These are phyloP conservation scores for Melitaea athalia DNA, from an alignment of 2,888 invertebrate species.

Conservation along the genomic window DNA sequence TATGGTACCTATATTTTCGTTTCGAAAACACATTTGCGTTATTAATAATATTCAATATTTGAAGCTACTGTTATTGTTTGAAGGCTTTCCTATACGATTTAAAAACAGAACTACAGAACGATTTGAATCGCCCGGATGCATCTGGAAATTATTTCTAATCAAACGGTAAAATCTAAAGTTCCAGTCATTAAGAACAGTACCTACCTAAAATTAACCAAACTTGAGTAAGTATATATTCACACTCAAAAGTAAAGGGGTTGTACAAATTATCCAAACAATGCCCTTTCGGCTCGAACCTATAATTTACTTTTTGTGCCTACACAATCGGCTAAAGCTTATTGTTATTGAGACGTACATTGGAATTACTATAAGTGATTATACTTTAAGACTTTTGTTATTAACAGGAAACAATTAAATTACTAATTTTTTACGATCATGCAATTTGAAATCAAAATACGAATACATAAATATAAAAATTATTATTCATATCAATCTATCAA, in stretches of 20 bases:
- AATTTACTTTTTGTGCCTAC: constrained; percentile 66
- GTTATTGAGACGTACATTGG: constrained; percentile 25
- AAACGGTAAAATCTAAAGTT: constrained; percentile 36
- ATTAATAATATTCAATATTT: not conserved
- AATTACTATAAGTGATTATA: constrained; percentile 19
- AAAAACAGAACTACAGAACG: constrained; percentile 15
- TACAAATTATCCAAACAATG: constrained; percentile 69
- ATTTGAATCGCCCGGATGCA: constrained; percentile 17
- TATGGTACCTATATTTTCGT: not conserved
- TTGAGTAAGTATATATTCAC: constrained; percentile 30
- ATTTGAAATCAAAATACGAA: not conserved
- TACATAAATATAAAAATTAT: not conserved
- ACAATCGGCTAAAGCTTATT: constrained; percentile 45
- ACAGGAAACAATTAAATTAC: constrained; percentile 3
- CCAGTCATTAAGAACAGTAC: constrained; percentile 33
- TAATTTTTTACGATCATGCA: not conserved
- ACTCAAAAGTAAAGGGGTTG: constrained; percentile 57
- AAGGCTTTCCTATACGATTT: not conserved
- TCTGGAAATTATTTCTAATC: constrained; percentile 33
- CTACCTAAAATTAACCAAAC: constrained; percentile 34
- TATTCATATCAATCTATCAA: not conserved
- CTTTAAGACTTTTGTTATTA: constrained; percentile 7
- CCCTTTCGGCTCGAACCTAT: constrained; percentile 54
- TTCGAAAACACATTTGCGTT: too few relatives aligned
- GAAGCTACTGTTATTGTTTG: not conserved